Evolutionary conservation across 2,888 invertebrate species (phyloP), one percentile per base, ranked within the genome.

Genomic region (Aromia moschata): DNA sequence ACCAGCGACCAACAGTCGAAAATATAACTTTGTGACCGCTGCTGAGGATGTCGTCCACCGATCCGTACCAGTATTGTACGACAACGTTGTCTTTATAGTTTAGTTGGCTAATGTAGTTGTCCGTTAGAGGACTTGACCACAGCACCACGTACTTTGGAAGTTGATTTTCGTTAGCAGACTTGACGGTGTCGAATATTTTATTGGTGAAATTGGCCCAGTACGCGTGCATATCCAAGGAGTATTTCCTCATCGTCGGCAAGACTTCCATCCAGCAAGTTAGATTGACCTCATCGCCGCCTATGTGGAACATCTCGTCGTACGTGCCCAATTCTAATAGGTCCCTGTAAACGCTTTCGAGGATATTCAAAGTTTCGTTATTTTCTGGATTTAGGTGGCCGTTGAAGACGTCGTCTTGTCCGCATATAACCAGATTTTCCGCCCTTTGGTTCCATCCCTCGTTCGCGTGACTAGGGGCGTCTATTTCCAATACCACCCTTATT

Each of bases 381-480:
- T 88, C 86, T 1, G 92, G 91, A 80, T 93, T 92, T 38, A 93
- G 81, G 74, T 92, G 92, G 0, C 92, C 92, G 68, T 85, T 86
- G 88, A 90, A 89, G 0, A 90, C 89, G 70, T 90, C 88, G 46
- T 86, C 85, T 76, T 91, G 90, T 12, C 91, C 84, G 76, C 92
- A 92, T 64, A 91, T 83, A 14, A 90, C 89, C 37, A 92, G 80
- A 56, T 89, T 87, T 3, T 53, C 61, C 15, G 33, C 30, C 14
- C 18, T 43, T 10, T 91, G 90, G 45, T 87, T 86, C 92, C 92
- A 93, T 1, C 92, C 92, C 67, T 89, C 88, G 9, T 91, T 90
- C 1, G 90, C 90, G 77, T 94, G 94, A 31, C 92, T 91, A 1
- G 96, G 96, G 12, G 93, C 90, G 80, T 95, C 95, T 56, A 95